Conservation (phyloP, 1,140 invertebrate species). For the Lordiphosa mommai region DNA sequence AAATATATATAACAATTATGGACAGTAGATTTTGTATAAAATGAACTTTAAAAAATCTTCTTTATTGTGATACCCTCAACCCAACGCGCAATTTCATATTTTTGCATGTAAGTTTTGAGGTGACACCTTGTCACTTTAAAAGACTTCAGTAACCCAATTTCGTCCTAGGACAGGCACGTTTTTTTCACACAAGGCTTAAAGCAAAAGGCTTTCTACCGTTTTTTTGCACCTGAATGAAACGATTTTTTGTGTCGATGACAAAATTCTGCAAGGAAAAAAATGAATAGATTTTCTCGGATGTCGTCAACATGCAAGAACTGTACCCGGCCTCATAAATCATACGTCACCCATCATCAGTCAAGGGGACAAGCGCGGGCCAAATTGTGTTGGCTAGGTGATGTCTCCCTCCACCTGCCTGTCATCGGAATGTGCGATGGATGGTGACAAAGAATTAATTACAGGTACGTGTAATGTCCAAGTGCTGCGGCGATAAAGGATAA, state of each 20-base stretch:
- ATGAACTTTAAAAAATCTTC: too few species aligned
- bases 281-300: conserved; percentile 21
- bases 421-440: conserved; percentile 8
- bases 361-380: conserved; percentile 28
- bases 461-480: neutral
- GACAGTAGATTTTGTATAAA: too few species aligned
- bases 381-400: neutral
- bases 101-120: too few species aligned
- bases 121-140: too few species aligned
- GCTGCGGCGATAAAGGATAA: conserved; percentile 18
- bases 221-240: neutral
- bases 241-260: neutral
- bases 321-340: conserved; percentile 50
- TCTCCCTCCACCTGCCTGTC: conserved; percentile 23
- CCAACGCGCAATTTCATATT: too few species aligned
- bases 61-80: too few species aligned
- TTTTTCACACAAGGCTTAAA: conserved; percentile 16
- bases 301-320: conserved; percentile 1
- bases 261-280: conserved; percentile 12
- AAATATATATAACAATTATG: too few species aligned
- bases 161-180: neutral
- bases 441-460: conserved; percentile 54
- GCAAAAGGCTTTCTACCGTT: conserved; percentile 23
- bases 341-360: conserved; percentile 60
- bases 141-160: too few species aligned